Percentiles rank a stretch among this genome's conserved stretches.
Evolutionary conservation across 2,888 invertebrate species (phyloP).

Genomic region (Platycheirus albimanus): DNA sequence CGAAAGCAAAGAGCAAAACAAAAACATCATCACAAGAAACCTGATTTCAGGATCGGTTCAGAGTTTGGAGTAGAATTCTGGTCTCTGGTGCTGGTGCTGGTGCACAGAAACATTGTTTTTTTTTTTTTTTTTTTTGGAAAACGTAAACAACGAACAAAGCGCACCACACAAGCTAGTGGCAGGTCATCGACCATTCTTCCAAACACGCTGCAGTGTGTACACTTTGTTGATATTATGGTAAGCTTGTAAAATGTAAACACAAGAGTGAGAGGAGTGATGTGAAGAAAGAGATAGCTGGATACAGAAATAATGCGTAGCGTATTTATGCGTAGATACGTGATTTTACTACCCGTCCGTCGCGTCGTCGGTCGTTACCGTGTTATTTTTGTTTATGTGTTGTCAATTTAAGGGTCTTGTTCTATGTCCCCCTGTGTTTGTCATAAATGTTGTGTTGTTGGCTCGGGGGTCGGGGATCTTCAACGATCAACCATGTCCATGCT

Average conservation of each 20-base stretch:
- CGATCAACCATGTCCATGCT: neutral
- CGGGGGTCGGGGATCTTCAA: no score
- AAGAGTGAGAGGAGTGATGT: neutral
- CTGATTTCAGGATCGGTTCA: no score
- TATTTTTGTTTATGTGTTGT: slow-evolving; percentile 30
- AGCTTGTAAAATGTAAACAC: slow-evolving; percentile 40
- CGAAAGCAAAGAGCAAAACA: no score
- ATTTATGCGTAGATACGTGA: neutral
- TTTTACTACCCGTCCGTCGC: slow-evolving; percentile 33
- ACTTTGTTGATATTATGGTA: slow-evolving; percentile 52
- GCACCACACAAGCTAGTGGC: slow-evolving; percentile 27
- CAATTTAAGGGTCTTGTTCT: slow-evolving; percentile 27
- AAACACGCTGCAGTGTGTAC: slow-evolving; percentile 37
- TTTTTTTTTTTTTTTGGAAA: slow-evolving; percentile 21
- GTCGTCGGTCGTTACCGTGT: slow-evolving; percentile 19
- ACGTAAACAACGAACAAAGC: slow-evolving; percentile 47
- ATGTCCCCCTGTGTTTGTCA: neutral
- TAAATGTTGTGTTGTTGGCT: no score
- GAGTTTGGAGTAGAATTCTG: no score
- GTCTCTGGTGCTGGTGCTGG: no score
- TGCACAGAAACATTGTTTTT: no score
- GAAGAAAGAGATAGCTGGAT: neutral
- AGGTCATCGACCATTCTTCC: slow-evolving; percentile 61
- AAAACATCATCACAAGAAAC: no score
- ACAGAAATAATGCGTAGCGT: slow-evolving; percentile 5